Evolutionary conservation across 2,888 invertebrate genomes (phyloP), one percentile per base, ranked within the genome.

Genomic region (Caenorhabditis doughertyi): DNA sequence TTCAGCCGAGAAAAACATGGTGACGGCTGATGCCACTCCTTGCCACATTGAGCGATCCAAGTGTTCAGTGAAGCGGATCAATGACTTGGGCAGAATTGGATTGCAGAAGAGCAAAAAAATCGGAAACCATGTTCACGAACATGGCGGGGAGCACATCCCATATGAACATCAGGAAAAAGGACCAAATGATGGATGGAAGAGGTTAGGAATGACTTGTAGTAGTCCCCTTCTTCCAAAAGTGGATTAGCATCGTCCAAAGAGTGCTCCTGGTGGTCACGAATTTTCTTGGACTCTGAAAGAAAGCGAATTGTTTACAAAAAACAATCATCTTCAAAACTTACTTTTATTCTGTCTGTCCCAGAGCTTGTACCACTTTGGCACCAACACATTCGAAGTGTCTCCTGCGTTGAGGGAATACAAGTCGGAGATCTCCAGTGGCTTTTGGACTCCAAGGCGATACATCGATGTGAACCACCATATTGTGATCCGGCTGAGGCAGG

Each of bases 381-480:
- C 89, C 47, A 91, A 79, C 4, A 81, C 67, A 3, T 84, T 85
- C 27, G 90, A 91, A 8, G 85, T 83, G 68, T 91, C 91, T n/a
- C 83, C 87, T 18, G 85, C 82, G 58, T 91, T 91, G 29, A 91
- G 79, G 1, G 84, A 72, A 64, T 89, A 91, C 62, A 91, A 81
- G 58, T 91, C 91, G 21, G 65, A 62, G 16, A 88, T 83, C 76
- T 90, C 91, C 65, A 91, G 65, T 9, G 91, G 90, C 70, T 90
- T 91, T 16, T 82, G 53, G 51, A 86, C 83, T 8, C 91, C 91
- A 13, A 88, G 83, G n/a, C 81, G 74, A 72, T 90, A 91, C 58
- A 91, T 68, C 18, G 73, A 44, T 64, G 89, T 96, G 92, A 97
- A 97, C 98, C 98, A 98, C 89, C 95, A 94, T 92, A 96, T 97